Evolutionary conservation across 2,797 vertebrate species (phyloP).

Genomic region (Coregonus suidteri): DNA sequence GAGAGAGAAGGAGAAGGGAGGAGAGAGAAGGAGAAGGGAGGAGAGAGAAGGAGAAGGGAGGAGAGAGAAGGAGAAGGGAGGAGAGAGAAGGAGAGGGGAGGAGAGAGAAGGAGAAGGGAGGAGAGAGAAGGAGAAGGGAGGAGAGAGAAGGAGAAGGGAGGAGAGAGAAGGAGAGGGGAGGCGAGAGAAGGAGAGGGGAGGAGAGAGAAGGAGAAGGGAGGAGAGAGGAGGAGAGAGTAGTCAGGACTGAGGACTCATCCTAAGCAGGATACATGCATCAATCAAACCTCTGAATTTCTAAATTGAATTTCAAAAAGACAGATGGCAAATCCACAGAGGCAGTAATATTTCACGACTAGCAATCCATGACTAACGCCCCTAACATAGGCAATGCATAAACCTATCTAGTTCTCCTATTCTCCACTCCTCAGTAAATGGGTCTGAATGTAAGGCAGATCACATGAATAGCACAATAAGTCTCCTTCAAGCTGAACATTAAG

Average conservation of each 20-base stretch:
- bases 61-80: too few relatives aligned
- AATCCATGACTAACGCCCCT: background rate
- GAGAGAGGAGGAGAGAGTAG: too few relatives aligned
- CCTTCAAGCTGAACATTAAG: background rate
- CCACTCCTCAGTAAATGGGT: background rate
- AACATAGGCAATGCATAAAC: background rate
- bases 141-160: too few relatives aligned
- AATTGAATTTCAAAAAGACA: background rate
- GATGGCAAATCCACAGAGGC: background rate
- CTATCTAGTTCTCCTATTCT: background rate
- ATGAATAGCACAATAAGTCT: background rate
- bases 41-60: too few relatives aligned
- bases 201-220: too few relatives aligned
- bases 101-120: too few relatives aligned
- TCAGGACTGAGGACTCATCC: background rate
- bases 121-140: too few relatives aligned
- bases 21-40: too few relatives aligned
- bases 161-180: too few relatives aligned
- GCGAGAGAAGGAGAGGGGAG: too few relatives aligned
- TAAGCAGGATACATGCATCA: background rate
- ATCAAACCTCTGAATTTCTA: background rate
- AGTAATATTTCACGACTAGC: background rate
- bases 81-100: too few relatives aligned
- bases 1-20: too few relatives aligned
- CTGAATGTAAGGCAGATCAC: background rate